These are phyloP conservation scores for Raja brachyura DNA, from an alignment of 2,113 vertebrate genomes.

Conservation along the genomic window DNA sequence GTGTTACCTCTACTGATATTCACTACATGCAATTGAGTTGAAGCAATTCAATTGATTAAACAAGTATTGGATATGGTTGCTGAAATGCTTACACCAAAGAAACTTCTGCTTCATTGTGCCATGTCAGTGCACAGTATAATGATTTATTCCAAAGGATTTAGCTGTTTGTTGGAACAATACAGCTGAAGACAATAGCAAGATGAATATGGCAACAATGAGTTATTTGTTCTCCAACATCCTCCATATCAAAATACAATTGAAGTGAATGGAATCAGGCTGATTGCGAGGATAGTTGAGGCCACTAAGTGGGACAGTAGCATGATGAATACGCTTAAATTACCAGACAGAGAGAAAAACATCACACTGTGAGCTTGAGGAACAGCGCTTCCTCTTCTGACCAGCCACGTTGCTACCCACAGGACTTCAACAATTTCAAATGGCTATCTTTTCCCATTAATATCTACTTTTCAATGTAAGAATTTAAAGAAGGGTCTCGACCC, in stretches of 20 bases:
- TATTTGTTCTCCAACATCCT: neutral
- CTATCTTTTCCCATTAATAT: too few species aligned
- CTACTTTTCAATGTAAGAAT: too few species aligned
- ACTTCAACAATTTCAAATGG: too few species aligned
- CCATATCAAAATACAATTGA: neutral
- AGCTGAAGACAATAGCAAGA: neutral
- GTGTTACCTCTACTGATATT: neutral
- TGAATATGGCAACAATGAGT: neutral
- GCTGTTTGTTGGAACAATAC: neutral
- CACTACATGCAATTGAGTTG: neutral
- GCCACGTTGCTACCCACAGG: too few species aligned
- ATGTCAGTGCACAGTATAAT: neutral
- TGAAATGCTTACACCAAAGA: neutral
- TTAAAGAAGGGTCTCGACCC: too few species aligned
- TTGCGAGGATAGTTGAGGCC: neutral
- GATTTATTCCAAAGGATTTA: neutral
- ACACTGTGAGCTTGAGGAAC: too few species aligned
- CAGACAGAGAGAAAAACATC: too few species aligned
- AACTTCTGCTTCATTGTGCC: neutral
- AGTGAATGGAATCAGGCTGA: neutral
- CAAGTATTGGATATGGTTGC: neutral
- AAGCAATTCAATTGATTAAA: neutral
- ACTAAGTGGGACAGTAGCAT: neutral
- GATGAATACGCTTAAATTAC: neutral
- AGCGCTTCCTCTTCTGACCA: too few species aligned